Evolutionary conservation across 2,888 invertebrate genomes (phyloP).

Genomic region (Stenichneumon culpator): DNA sequence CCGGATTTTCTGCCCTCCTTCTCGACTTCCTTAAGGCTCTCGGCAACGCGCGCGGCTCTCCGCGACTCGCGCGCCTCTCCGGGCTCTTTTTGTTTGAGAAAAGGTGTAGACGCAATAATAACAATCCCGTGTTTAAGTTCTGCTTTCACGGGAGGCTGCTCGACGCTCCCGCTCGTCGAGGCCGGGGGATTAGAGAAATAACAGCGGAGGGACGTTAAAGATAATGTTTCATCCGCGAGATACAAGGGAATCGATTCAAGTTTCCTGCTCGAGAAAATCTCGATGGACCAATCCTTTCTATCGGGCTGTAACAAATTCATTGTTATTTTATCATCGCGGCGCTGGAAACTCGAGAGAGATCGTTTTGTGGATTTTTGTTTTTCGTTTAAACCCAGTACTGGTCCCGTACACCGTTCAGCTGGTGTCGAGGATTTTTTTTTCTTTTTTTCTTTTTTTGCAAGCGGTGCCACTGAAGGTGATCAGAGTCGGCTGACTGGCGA

Average conservation of each 20-base stretch:
- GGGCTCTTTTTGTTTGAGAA: slow-evolving; percentile 44
- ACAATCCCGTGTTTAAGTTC: slow-evolving; percentile 48
- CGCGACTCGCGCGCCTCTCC: slow-evolving; percentile 24
- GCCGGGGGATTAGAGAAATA: slow-evolving; percentile 61
- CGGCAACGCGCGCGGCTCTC: slow-evolving; percentile 5
- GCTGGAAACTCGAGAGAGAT: neutral
- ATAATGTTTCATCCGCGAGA: slow-evolving; percentile 58
- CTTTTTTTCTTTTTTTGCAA: slow-evolving; percentile 59
- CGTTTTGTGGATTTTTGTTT: neutral
- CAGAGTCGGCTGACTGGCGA: slow-evolving; percentile 71
- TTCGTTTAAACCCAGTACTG: neutral
- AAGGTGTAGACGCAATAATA: slow-evolving; percentile 70
- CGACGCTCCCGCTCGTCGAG: slow-evolving; percentile 13
- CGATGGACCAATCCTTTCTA: neutral
- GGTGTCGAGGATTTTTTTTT: slow-evolving; percentile 50
- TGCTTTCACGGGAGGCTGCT: slow-evolving; percentile 33
- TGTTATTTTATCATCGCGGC: neutral
- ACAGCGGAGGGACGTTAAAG: slow-evolving; percentile 42
- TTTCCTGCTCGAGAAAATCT: slow-evolving; percentile 42
- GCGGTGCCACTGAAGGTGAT: slow-evolving; percentile 23
- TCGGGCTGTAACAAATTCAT: slow-evolving; percentile 20
- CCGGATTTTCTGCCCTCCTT: slow-evolving; percentile 5
- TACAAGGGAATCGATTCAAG: slow-evolving; percentile 31
- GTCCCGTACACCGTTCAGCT: slow-evolving; percentile 49
- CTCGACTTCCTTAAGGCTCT: slow-evolving; percentile 39